Evolutionary conservation across 2,888 invertebrate species (phyloP).

Genomic region (Coecobrya sp.): DNA sequence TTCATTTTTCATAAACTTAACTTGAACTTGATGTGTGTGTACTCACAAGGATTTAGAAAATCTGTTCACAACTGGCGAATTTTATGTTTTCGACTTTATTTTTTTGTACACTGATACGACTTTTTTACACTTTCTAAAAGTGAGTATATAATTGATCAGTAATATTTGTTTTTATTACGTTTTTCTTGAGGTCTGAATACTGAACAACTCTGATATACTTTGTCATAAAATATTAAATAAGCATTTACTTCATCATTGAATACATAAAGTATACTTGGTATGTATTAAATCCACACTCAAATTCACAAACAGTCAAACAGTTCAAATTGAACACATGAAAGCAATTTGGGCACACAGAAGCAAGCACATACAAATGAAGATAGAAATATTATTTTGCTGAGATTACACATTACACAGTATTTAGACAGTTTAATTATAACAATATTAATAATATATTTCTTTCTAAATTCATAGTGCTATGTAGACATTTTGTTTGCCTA

Average conservation of each 20-base stretch:
- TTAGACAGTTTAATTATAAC: background rate
- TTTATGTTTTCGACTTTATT: background rate
- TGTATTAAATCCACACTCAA: background rate
- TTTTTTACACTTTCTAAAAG: too few species aligned
- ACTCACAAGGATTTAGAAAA: slow-evolving; percentile 7
- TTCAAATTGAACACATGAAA: slow-evolving; percentile 69
- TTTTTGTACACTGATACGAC: background rate
- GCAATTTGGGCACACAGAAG: slow-evolving; percentile 57
- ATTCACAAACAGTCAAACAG: slow-evolving; percentile 16
- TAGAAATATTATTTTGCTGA: background rate
- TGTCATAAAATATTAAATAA: background rate
- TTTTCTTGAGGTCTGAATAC: too few species aligned
- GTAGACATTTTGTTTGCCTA: background rate
- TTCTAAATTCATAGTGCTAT: background rate
- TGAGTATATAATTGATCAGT: background rate
- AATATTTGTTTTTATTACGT: too few species aligned
- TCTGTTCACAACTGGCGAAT: slow-evolving; percentile 11
- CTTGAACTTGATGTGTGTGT: background rate
- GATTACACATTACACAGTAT: background rate
- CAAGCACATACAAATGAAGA: slow-evolving; percentile 24
- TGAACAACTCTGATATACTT: too few species aligned
- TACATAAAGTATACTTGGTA: background rate
- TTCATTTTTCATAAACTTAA: background rate
- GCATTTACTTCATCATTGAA: background rate
- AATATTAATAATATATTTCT: background rate